Conservation (phyloP, 1,140 invertebrate species). For the Centruroides sculpturatus region DNA sequence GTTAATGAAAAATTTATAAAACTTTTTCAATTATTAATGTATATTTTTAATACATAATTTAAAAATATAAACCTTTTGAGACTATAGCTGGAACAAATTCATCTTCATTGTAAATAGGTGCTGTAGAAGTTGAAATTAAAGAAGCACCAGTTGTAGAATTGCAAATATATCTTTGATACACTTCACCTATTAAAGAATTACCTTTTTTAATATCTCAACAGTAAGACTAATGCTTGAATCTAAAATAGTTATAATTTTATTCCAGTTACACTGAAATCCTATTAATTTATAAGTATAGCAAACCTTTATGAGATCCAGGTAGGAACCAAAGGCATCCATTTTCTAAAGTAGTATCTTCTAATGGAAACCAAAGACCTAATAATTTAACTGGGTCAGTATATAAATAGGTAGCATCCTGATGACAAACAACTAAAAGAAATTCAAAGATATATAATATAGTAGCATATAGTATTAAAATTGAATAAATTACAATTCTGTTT, state of each 20-base stretch:
- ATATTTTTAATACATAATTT: no score
- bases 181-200: neutral
- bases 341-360: slow-evolving; percentile 43
- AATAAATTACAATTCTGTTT: neutral
- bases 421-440: slow-evolving; percentile 39
- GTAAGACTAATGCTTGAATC: neutral
- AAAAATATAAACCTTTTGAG: slow-evolving; percentile 2
- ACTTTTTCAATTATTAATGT: no score
- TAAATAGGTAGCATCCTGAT: slow-evolving; percentile 64
- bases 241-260: no score
- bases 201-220: neutral
- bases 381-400: slow-evolving; percentile 27
- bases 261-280: no score
- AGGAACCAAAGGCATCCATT: slow-evolving; percentile 92
- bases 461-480: neutral
- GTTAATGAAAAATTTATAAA: no score
- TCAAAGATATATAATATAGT: neutral
- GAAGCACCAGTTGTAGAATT: slow-evolving; percentile 1
- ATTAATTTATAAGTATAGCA: no score
- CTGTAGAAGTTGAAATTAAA: neutral
- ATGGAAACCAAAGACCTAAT: slow-evolving; percentile 37
- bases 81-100: slow-evolving; percentile 5
- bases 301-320: slow-evolving; percentile 66
- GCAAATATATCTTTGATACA: slow-evolving; percentile 9
- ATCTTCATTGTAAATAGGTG: neutral